Evolutionary conservation across 1,140 invertebrate species (phyloP).

Genomic region (Ceratina japonica): DNA sequence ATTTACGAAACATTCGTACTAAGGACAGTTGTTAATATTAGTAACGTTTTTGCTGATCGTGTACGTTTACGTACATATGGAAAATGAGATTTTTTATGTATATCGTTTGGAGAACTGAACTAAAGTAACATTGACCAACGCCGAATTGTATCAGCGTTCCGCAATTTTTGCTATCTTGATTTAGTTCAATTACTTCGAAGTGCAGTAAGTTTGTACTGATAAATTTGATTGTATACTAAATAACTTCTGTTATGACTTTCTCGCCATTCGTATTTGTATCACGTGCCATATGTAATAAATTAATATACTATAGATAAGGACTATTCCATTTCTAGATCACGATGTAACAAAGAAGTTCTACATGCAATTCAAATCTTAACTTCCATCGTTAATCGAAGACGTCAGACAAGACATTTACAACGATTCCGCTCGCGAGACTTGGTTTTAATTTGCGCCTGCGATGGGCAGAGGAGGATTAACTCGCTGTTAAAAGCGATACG

Average conservation of each 20-base stretch:
- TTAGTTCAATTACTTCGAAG: background rate
- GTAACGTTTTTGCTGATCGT: background rate
- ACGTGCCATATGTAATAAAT: background rate
- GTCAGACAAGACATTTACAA: background rate
- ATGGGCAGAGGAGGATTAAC: conserved; percentile 26
- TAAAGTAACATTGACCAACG: background rate
- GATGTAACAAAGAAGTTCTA: background rate
- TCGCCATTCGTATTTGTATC: background rate
- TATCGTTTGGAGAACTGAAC: background rate
- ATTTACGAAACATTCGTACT: conserved; percentile 5
- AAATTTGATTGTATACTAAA: background rate
- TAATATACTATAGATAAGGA: background rate
- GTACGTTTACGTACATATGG: background rate
- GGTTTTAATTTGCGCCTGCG: background rate
- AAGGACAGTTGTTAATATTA: conserved; percentile 7
- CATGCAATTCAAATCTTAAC: background rate
- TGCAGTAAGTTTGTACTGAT: background rate
- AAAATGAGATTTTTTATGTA: background rate
- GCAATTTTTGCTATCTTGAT: background rate
- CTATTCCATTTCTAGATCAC: background rate
- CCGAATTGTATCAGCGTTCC: conserved; percentile 8
- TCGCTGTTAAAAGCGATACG: conserved; percentile 7
- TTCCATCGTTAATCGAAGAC: conserved; percentile 6
- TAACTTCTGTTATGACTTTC: background rate
- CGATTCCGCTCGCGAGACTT: background rate